Evolutionary conservation across 2,797 vertebrate genomes (phyloP).

Genomic region (Antennarius maculatus): DNA sequence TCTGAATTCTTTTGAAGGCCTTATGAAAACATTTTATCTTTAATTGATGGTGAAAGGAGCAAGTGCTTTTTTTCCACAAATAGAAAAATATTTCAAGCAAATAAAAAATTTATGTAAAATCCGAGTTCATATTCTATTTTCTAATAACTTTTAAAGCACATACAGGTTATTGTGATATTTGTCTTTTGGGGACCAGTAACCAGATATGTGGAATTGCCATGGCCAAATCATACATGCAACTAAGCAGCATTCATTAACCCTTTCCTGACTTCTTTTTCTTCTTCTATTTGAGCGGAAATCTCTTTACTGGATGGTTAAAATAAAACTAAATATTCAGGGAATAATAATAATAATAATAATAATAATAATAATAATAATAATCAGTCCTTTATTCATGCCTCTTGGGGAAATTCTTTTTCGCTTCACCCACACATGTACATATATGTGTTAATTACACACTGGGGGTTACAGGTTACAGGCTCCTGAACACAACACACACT

Average conservation of each 20-base stretch:
- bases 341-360: too few species aligned
- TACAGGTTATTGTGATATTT: not conserved
- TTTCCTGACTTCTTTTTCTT: not conserved
- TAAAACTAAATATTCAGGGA: too few species aligned
- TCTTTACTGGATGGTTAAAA: not conserved
- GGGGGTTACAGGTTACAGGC: too few species aligned
- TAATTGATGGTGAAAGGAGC: not conserved
- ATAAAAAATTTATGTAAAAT: not conserved
- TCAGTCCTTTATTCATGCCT: too few species aligned
- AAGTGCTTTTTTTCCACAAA: too few species aligned
- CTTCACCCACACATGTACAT: too few species aligned
- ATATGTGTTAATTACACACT: too few species aligned
- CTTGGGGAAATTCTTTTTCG: too few species aligned
- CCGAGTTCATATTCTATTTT: not conserved
- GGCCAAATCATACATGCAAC: not conserved
- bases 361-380: too few species aligned
- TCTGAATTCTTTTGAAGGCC: not conserved
- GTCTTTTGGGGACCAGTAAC: not conserved
- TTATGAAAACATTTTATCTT: too few species aligned
- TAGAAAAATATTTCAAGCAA: too few species aligned
- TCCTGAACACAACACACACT: too few species aligned
- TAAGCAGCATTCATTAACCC: constrained; percentile 3
- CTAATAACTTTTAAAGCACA: not conserved
- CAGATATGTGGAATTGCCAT: not conserved
- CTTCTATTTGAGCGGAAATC: not conserved